Evolutionary conservation across 2,888 invertebrate genomes (phyloP).

Genomic region (Tenodera sinensis): DNA sequence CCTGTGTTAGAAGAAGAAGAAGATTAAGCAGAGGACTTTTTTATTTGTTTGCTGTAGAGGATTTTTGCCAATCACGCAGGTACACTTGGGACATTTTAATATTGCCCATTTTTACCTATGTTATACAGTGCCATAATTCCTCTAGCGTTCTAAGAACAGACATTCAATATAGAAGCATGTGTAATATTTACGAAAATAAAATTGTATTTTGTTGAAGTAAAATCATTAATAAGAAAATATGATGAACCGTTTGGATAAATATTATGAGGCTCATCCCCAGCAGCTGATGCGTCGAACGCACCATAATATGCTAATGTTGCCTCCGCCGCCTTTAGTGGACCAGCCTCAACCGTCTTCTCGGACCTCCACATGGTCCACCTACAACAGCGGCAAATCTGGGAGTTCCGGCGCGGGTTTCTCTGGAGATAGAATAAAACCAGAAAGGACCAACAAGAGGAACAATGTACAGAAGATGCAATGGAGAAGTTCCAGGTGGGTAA

Average conservation of each 20-base stretch:
- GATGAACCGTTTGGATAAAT: slow-evolving; percentile 32
- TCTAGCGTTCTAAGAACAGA: not conserved
- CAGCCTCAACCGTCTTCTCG: slow-evolving; percentile 13
- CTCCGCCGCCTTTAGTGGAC: slow-evolving; percentile 32
- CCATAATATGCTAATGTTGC: slow-evolving; percentile 30
- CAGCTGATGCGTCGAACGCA: slow-evolving; percentile 28
- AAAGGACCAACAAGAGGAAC: slow-evolving; percentile 53
- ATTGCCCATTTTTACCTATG: not conserved
- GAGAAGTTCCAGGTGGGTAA: slow-evolving; percentile 40
- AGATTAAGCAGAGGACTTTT: no score
- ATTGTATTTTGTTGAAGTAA: not conserved
- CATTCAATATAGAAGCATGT: not conserved
- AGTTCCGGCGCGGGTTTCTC: slow-evolving; percentile 29
- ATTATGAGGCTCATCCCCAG: slow-evolving; percentile 31
- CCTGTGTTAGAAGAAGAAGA: no score
- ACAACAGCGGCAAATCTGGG: slow-evolving; percentile 11
- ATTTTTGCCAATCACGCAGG: no score
- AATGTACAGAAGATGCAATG: slow-evolving; percentile 41
- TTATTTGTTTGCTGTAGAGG: no score
- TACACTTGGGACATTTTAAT: no score
- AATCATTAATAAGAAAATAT: not conserved
- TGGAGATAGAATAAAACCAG: slow-evolving; percentile 66
- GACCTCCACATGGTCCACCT: slow-evolving; percentile 28
- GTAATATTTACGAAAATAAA: not conserved
- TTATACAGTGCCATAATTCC: not conserved